phyloP scores from a whole-genome alignment of 2,797 vertebrate species.

The Phrynocephalus guinanensis region DNA sequence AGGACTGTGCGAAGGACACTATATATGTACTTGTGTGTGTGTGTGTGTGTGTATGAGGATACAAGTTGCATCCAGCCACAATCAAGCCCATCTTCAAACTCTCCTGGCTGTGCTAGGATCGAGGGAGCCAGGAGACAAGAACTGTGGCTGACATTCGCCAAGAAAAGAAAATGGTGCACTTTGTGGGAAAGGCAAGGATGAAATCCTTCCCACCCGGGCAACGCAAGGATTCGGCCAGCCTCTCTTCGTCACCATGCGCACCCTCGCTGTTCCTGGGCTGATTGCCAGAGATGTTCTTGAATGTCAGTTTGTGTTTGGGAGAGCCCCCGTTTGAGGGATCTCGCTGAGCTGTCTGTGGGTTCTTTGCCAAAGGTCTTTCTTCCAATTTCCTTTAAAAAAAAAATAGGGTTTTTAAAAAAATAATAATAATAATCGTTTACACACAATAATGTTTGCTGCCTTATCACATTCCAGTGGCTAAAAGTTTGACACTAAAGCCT shows the following conservation, averaged over 20 bases:
- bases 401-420: background rate
- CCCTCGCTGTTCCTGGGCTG: conserved; percentile 5
- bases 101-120: conserved; percentile 29
- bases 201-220: background rate
- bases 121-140: background rate
- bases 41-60: conserved; percentile 2
- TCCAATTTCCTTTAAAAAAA: background rate
- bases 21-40: too few species aligned
- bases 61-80: conserved; percentile 4
- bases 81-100: background rate
- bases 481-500: conserved; percentile 45
- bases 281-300: conserved; percentile 14
- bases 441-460: conserved; percentile 38
- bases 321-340: conserved; percentile 16
- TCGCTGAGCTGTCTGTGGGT: background rate
- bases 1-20: conserved; percentile 9
- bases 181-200: background rate
- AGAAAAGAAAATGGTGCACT: background rate
- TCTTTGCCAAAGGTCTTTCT: conserved; percentile 33
- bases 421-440: conserved; percentile 34
- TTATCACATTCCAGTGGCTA: conserved; percentile 43
- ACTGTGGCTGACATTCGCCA: background rate
- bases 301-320: conserved; percentile 28
- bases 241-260: background rate
- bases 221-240: background rate